A percentile compares a stretch with the other conserved stretches of the same genome.
phyloP scores from a whole-genome alignment of 1,140 invertebrate genomes.

The Tenebrio molitor region DNA sequence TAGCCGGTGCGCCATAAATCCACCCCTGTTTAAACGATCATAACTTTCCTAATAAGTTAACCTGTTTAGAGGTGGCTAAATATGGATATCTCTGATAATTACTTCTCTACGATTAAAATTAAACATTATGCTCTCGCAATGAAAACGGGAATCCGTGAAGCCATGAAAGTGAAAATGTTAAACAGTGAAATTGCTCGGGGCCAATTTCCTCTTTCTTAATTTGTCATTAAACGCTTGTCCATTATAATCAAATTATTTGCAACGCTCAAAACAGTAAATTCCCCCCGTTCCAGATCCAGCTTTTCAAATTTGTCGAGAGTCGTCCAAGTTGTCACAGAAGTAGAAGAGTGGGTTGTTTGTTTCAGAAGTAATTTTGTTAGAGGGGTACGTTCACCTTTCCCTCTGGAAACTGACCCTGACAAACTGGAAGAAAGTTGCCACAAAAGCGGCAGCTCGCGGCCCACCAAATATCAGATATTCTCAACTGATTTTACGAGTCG shows the following conservation, averaged over 20 bases:
- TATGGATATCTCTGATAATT: constrained; percentile 12
- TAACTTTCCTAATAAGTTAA: constrained; percentile 12
- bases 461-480: constrained; percentile 31
- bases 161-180: constrained; percentile 10
- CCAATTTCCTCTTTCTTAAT: constrained; percentile 8
- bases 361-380: not conserved
- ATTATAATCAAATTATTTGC: constrained; percentile 17
- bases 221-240: constrained; percentile 15
- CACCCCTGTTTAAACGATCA: constrained; percentile 2
- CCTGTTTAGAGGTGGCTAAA: constrained; percentile 7
- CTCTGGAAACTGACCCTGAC: constrained; percentile 24
- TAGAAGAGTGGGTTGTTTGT: constrained; percentile 23
- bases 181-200: not conserved
- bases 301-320: too few relatives aligned
- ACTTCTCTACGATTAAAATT: constrained; percentile 25
- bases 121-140: constrained; percentile 3
- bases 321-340: not conserved
- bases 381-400: constrained; percentile 13
- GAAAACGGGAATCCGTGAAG: constrained; percentile 14
- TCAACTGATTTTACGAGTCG: constrained; percentile 38
- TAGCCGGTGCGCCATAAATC: not conserved
- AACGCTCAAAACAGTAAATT: too few relatives aligned
- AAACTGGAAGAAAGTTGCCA: constrained; percentile 10
- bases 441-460: constrained; percentile 1
- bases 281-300: too few relatives aligned